Percentiles rank a stretch among this genome's conserved stretches.
Evolutionary conservation across 1,140 invertebrate genomes (phyloP).

Genomic region (Drosophila sulfurigaster): DNA sequence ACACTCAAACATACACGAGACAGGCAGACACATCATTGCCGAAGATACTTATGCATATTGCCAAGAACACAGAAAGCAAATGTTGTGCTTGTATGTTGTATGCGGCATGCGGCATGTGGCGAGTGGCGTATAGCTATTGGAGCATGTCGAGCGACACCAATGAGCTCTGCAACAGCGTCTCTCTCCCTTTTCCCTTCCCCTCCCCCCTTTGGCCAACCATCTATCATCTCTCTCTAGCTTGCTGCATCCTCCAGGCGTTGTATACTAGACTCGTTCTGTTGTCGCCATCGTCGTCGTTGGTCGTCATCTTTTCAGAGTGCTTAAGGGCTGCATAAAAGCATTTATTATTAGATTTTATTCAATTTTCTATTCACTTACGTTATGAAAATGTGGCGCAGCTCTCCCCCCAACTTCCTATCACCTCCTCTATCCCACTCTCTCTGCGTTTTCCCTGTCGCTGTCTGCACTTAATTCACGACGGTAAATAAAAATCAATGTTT

Average conservation of each 20-base stretch:
- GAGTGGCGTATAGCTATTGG: constrained; percentile 61
- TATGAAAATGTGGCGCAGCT: constrained; percentile 80
- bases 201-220: background rate
- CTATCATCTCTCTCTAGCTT: background rate
- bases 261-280: constrained; percentile 26
- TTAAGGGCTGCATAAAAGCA: constrained; percentile 84
- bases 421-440: background rate
- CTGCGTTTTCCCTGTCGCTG: background rate
- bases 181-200: background rate
- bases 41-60: constrained; percentile 60
- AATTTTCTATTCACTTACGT: constrained; percentile 84
- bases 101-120: constrained; percentile 40
- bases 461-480: constrained; percentile 73
- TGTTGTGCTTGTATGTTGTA: constrained; percentile 50
- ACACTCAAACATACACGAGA: constrained; percentile 37
- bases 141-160: constrained; percentile 74
- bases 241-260: constrained; percentile 26
- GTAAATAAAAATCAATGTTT: constrained; percentile 82
- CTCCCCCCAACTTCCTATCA: background rate
- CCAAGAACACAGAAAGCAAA: constrained; percentile 59
- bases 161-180: constrained; percentile 44
- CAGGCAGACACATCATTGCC: background rate
- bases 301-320: constrained; percentile 82
- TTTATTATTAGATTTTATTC: constrained; percentile 84
- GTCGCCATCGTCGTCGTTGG: constrained; percentile 41